Percentiles rank a stretch among this genome's conserved stretches.
Conservation (phyloP, 2,113 vertebrate species). For the Mixornis gularis region DNA sequence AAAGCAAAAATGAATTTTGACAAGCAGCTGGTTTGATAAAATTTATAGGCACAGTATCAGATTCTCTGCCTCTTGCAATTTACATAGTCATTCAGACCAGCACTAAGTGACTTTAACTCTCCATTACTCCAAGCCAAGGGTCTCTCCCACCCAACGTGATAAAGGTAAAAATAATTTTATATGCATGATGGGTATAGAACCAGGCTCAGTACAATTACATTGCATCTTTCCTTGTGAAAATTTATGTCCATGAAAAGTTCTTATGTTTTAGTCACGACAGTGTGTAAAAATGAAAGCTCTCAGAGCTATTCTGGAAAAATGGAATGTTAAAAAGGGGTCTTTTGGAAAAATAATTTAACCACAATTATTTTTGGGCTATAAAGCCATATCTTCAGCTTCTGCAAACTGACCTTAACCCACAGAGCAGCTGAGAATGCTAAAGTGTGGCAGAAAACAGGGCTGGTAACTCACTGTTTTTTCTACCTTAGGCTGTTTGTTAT, state of each 20-base stretch:
- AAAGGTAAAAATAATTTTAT: neutral
- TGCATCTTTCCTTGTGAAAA: neutral
- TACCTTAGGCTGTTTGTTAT: neutral
- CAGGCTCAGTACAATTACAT: neutral
- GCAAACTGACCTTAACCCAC: neutral
- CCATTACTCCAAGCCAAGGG: neutral
- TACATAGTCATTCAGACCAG: constrained; percentile 26
- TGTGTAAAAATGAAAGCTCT: neutral
- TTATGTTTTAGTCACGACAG: neutral
- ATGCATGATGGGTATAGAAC: neutral
- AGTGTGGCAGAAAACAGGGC: neutral
- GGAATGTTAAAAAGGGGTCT: neutral
- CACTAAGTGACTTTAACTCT: neutral
- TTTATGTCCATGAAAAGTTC: neutral
- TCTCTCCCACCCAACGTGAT: neutral
- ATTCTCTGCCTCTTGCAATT: constrained; percentile 49
- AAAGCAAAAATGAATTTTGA: constrained; percentile 47
- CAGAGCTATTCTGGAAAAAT: neutral
- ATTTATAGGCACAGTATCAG: constrained; percentile 12
- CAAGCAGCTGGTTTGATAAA: constrained; percentile 32
- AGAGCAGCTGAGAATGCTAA: neutral
- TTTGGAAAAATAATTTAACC: neutral
- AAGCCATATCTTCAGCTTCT: neutral
- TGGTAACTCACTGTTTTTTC: neutral
- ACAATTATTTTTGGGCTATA: neutral